Conservation (phyloP, 2,113 vertebrate species). For the Lontra canadensis region DNA sequence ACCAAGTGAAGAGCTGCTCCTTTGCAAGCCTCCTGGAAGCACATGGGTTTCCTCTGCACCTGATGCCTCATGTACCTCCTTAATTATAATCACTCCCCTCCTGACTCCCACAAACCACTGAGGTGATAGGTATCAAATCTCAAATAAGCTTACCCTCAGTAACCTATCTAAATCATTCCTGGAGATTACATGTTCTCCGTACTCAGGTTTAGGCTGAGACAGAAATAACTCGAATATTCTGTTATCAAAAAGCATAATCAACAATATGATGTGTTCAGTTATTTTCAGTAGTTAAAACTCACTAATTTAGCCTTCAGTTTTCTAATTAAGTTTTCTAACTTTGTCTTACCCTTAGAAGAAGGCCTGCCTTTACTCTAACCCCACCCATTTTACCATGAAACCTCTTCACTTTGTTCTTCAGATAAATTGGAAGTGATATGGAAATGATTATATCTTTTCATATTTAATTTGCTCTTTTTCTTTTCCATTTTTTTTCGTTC, state of each 20-base stretch:
- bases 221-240: not conserved
- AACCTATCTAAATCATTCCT: not conserved
- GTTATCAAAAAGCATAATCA: not conserved
- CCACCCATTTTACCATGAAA: not conserved
- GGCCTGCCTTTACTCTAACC: not conserved
- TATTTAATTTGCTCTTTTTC: slow-evolving; percentile 5
- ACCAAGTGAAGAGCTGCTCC: not conserved
- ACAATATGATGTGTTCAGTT: not conserved
- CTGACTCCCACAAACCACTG: not conserved
- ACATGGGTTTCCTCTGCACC: not conserved
- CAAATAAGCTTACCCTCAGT: not conserved
- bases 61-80: not conserved
- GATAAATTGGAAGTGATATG: not conserved
- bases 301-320: not conserved
- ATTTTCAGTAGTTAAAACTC: not conserved
- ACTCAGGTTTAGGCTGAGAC: not conserved
- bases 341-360: not conserved
- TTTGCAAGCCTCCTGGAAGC: not conserved
- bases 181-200: not conserved
- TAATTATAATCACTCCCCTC: not conserved
- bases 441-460: slow-evolving; percentile 6
- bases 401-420: not conserved
- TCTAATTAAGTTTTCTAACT: not conserved
- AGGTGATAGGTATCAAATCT: not conserved
- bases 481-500: not conserved